Base-by-base conservation (phyloP, 1,140 invertebrate species). In the Euwallacea similis region DNA sequence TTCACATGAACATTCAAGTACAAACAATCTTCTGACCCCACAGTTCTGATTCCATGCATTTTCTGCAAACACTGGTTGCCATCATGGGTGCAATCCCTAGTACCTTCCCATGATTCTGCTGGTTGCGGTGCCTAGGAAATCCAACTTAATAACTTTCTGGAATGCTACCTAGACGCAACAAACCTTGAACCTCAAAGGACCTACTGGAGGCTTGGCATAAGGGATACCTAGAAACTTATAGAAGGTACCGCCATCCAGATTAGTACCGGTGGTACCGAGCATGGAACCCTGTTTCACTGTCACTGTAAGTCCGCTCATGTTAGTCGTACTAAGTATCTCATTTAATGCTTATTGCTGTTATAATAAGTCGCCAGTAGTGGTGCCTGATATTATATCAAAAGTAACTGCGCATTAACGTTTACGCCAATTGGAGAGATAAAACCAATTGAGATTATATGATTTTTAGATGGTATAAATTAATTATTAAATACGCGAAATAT, bases 1-100 rank as follows among this genome's bases (percentile, higher is more conserved):
- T 42, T 46, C 4, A 43, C 60, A 41, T 55, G 75, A 4, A 96
- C 87, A 78, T 95, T 95, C 10, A 97, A 82, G 78, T 90, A 90
- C 7, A 96, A 85, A 77, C 94, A 96, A 78, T 96, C 93, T 83
- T 93, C 90, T 7, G 82, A 80, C 10, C 87, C 87, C 11, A 75
- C 75, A 55, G 53, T 16, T 42, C 21, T 8, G 50, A 81, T 85
- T 9, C 79, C 0, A 2, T 13, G n/a, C 8, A 16, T n/a, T 7
- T 43, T 6, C 11, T n/a, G n/a, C 1, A 64, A 67, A 66, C 82
- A 83, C 11, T 75, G 74, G 2, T 81, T 76, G n/a, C 86, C 85
- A 74, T 83, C 82, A 41, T 84, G 75, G 0, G 81, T 84, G 7
- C 86, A 85, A 72, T 87, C 83, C 56, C 77, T 77, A 7, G 85